A percentile compares a stretch with the other conserved stretches of the same genome.
Evolutionary conservation across 2,797 vertebrate genomes (phyloP).

Genomic region (Helarctos malayanus): DNA sequence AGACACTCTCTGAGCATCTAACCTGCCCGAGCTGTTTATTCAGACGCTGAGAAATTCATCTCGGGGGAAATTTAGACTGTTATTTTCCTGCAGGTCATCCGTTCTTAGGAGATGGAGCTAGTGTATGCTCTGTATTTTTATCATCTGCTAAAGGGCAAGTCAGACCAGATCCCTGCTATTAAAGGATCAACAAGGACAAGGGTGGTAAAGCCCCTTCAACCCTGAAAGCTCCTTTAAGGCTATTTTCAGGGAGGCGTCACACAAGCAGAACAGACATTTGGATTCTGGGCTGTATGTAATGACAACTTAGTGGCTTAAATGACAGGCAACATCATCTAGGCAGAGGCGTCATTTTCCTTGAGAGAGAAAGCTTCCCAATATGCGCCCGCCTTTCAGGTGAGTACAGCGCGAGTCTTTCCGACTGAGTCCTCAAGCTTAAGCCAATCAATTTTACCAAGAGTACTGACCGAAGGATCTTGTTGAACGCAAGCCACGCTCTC

Average conservation of each 20-base stretch:
- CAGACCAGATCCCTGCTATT: conserved; percentile 56
- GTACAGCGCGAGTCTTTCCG: background rate
- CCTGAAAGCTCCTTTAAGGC: conserved; percentile 59
- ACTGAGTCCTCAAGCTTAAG: conserved; percentile 40
- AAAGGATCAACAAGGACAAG: conserved; percentile 46
- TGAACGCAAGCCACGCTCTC: background rate
- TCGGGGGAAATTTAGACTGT: conserved; percentile 50
- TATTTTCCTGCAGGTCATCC: conserved; percentile 63
- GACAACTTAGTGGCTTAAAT: conserved; percentile 69
- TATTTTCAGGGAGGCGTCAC: conserved; percentile 21
- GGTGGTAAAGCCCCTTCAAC: background rate
- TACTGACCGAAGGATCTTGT: background rate
- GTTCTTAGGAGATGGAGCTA: conserved; percentile 36
- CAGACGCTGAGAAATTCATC: conserved; percentile 56
- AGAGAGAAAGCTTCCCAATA: conserved; percentile 49
- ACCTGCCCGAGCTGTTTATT: conserved; percentile 41
- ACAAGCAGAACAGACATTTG: conserved; percentile 50
- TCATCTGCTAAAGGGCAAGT: conserved; percentile 65
- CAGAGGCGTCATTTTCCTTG: conserved; percentile 50
- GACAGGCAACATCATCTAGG: conserved; percentile 22
- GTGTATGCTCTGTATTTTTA: conserved; percentile 62
- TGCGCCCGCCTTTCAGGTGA: conserved; percentile 6
- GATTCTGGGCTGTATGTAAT: background rate
- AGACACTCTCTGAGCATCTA: conserved; percentile 10
- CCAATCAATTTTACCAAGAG: background rate